Percentiles rank a stretch among this genome's conserved stretches.
These are phyloP conservation scores for Bombyx mandarina DNA, from an alignment of 1,140 invertebrate species.

Conservation along the genomic window DNA sequence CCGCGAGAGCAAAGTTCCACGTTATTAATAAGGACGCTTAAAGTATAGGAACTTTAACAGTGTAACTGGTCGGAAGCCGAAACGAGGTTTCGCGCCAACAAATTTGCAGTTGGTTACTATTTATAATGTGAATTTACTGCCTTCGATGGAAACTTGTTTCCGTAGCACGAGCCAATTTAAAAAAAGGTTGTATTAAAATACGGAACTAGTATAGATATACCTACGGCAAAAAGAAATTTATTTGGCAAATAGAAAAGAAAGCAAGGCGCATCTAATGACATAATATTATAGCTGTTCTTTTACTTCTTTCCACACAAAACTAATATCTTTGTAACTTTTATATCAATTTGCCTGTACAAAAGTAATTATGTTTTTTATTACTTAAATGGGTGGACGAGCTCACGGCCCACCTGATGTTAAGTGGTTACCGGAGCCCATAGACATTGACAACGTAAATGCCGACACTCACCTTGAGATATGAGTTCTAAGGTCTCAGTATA, in stretches of 20 bases:
- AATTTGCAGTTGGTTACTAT: constrained; percentile 61
- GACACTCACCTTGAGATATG: too few relatives aligned
- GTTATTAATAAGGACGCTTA: constrained; percentile 61
- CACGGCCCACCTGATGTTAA: too few relatives aligned
- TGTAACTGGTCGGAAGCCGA: constrained; percentile 38
- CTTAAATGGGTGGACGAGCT: too few relatives aligned
- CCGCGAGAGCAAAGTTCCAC: constrained; percentile 24
- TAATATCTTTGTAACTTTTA: too few relatives aligned
- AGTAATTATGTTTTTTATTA: too few relatives aligned
- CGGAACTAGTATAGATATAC: constrained; percentile 38
- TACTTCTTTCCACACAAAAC: constrained; percentile 18
- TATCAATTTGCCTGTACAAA: too few relatives aligned
- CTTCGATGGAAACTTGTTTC: too few relatives aligned
- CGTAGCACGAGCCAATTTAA: too few relatives aligned
- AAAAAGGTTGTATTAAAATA: constrained; percentile 17
- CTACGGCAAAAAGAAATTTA: constrained; percentile 59
- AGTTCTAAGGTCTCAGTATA: too few relatives aligned
- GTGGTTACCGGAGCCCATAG: too few relatives aligned
- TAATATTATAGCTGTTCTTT: constrained; percentile 67
- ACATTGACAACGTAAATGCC: too few relatives aligned
- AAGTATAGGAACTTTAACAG: constrained; percentile 54
- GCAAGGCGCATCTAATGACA: constrained; percentile 59
- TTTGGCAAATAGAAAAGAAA: constrained; percentile 58
- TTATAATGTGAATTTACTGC: constrained; percentile 54
- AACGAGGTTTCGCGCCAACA: constrained; percentile 53